Evolutionary conservation across 2,113 vertebrate species (phyloP), one percentile per base, ranked within the genome.

Genomic region (Vulpes ferrilata): DNA sequence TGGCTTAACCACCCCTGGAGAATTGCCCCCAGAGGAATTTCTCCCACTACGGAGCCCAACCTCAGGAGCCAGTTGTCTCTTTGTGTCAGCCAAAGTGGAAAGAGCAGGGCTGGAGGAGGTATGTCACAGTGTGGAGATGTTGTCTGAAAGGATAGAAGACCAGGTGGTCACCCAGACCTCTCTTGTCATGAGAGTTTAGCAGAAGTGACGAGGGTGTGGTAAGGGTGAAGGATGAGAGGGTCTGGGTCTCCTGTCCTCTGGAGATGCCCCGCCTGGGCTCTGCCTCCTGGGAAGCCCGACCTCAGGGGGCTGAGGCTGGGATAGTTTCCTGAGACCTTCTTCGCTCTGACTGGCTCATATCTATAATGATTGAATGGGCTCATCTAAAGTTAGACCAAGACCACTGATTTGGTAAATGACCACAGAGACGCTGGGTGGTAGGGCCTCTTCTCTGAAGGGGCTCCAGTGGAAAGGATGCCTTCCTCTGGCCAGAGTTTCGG

Each of bases 331-430:
- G 80, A 95, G 86, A 86, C 48, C 48, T 86, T 55, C 84, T 76
- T 59, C 64, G 59, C 80, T 82, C 59, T 74, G 35, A 73, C 5
- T 88, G 80, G 53, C 94, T 94, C 64, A 20, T 73, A 69, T 48
- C 87, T 82, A 89, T 23, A 48, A 38, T 94, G 55, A 94, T 82
- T 92, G 22, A 92, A 25, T 43, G 53, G 11, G 48, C 13, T 93
- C 20, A 80, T 84, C 62, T 92, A 23, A 82, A 95, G 73, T 97
- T 93, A 92, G 48, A 88, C 27, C 55, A 93, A 96, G 48, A 94
- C n/a, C 55, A 95, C 0, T 85, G 87, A 11, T 90, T 85, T 93
- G 60, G 57, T 51, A 96, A 88, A 85, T 88, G 90, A 23, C 69
- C 95, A 76, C 55, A 88, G 32, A 86, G 51, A 57, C 59, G 78